These are phyloP conservation scores for Montipora efflorescens DNA, from an alignment of 64 coral and sea anemone genomes.

Conservation along the genomic window DNA sequence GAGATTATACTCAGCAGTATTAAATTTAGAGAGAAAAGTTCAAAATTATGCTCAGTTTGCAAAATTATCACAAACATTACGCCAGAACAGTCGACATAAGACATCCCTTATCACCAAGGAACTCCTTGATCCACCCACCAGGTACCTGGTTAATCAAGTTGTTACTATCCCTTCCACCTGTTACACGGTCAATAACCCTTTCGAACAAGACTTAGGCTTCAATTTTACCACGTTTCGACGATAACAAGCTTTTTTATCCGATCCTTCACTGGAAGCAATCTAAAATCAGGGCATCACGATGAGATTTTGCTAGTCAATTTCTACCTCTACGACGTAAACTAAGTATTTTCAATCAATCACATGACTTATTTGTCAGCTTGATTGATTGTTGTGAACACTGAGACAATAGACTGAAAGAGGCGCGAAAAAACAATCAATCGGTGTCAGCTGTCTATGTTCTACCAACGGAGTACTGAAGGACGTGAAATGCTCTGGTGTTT, in stretches of 20 bases:
- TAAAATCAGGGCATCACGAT: neutral
- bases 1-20: no score
- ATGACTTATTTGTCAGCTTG: no score
- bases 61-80: no score
- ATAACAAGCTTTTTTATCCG: neutral
- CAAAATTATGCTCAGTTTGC: no score
- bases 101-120: neutral
- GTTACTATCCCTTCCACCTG: neutral
- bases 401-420: neutral
- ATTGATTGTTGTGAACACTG: no score
- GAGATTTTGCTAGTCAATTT: neutral
- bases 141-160: neutral
- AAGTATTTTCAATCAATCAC: no score
- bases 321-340: neutral
- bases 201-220: neutral
- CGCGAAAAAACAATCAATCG: neutral
- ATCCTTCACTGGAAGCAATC: neutral
- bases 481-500: neutral
- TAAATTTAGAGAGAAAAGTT: no score
- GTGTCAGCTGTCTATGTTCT: neutral
- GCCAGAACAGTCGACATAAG: no score
- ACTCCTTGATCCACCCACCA: neutral
- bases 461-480: neutral
- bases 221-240: neutral
- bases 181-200: neutral